Conservation (phyloP, 2,888 invertebrate genomes). For the Ennomos fuscantarius region DNA sequence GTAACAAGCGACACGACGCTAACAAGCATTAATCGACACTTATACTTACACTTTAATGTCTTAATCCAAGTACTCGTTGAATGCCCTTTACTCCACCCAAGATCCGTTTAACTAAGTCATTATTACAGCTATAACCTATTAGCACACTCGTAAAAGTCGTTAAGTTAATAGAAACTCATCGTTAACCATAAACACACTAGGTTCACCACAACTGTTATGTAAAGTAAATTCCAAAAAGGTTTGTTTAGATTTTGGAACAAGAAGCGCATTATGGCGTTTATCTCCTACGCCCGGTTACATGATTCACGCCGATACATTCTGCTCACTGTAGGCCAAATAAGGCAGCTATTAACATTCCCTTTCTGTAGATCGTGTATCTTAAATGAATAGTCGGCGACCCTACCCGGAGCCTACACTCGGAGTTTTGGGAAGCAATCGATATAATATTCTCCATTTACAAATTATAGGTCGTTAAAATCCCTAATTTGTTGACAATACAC, state of each 20-base stretch:
- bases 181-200: constrained; percentile 7
- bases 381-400: constrained; percentile 50
- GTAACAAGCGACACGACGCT: no score
- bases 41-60: constrained; percentile 7
- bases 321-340: constrained; percentile 57
- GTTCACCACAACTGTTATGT: constrained; percentile 30
- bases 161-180: constrained; percentile 32
- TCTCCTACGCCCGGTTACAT: constrained; percentile 62
- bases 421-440: constrained; percentile 37
- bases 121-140: constrained; percentile 26
- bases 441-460: constrained; percentile 42
- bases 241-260: constrained; percentile 30
- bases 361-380: constrained; percentile 60
- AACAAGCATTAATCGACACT: constrained; percentile 17
- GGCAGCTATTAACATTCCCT: constrained; percentile 71
- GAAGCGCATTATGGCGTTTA: constrained; percentile 33
- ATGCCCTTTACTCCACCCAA: not conserved
- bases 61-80: constrained; percentile 1
- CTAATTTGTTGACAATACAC: constrained; percentile 35
- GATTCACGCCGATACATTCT: constrained; percentile 59
- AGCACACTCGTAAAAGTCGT: constrained; percentile 36
- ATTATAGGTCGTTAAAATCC: constrained; percentile 42
- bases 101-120: constrained; percentile 10
- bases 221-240: constrained; percentile 30
- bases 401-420: constrained; percentile 26